Conservation (phyloP, 2,113 vertebrate genomes). For the Ammodytes dubius region DNA sequence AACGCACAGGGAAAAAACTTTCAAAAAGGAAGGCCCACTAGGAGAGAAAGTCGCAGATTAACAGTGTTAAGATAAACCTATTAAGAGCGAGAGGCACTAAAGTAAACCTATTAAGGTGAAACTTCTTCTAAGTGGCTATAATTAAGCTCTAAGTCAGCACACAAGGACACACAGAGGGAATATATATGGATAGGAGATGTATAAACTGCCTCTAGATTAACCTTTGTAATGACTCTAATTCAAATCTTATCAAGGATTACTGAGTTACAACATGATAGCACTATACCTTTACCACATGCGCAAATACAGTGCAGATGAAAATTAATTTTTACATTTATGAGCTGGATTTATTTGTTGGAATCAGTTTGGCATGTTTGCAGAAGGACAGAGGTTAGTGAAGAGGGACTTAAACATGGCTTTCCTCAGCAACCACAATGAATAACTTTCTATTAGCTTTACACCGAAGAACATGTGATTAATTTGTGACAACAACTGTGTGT, state of each 20-base stretch:
- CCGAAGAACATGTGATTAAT: background rate
- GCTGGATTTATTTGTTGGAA: background rate
- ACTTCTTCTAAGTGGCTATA: background rate
- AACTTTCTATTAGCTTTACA: background rate
- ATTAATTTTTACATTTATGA: conserved; percentile 5
- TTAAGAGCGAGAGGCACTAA: conserved; percentile 17
- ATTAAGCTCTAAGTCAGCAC: background rate
- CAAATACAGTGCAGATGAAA: no score
- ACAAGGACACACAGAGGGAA: background rate
- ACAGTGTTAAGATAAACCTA: conserved; percentile 25
- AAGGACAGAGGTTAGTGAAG: background rate
- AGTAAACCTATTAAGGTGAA: conserved; percentile 45
- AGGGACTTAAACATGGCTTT: background rate
- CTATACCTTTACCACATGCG: background rate
- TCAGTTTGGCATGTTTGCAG: background rate
- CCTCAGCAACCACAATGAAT: background rate
- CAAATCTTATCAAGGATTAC: conserved; percentile 21
- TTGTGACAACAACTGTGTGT: background rate
- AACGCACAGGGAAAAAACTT: background rate
- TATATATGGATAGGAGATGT: background rate
- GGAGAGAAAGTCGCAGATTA: conserved; percentile 38
- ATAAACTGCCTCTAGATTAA: conserved; percentile 3
- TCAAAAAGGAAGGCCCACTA: background rate
- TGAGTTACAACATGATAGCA: conserved; percentile 1
- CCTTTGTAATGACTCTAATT: conserved; percentile 12